Evolutionary conservation across 2,113 vertebrate species (phyloP).

Genomic region (Catharus minimus): DNA sequence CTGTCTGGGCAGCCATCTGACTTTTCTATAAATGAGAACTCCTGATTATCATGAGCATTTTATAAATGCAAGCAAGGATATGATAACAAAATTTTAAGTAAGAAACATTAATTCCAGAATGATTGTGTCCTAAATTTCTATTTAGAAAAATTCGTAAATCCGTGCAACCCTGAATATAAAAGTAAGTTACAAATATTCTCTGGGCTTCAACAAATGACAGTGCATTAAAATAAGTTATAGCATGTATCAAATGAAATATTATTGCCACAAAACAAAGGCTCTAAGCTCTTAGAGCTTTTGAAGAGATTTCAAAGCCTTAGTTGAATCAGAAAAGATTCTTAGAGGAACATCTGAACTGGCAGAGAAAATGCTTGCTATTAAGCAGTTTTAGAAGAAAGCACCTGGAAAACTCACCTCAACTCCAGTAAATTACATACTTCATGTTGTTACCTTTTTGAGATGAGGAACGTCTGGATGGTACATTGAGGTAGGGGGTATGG

Average conservation of each 20-base stretch:
- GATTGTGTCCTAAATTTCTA: background rate
- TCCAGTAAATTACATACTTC: background rate
- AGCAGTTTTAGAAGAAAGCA: background rate
- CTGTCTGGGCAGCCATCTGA: background rate
- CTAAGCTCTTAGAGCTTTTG: background rate
- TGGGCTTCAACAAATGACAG: background rate
- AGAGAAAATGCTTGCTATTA: background rate
- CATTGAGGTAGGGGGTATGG: background rate
- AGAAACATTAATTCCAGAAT: background rate
- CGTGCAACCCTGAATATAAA: background rate
- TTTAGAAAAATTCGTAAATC: background rate
- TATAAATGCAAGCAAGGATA: background rate
- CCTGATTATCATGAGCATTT: background rate
- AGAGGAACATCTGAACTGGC: background rate
- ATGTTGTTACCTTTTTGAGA: background rate
- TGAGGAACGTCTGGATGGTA: background rate
- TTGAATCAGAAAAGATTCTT: background rate
- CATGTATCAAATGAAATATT: background rate
- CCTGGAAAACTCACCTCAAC: background rate
- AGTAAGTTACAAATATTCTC: background rate
- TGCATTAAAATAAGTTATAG: background rate
- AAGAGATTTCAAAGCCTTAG: background rate
- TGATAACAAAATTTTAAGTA: background rate
- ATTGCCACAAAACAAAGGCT: background rate
- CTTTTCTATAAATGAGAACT: background rate